Evolutionary conservation across 1,140 invertebrate species (phyloP).

Genomic region (Drosophila tristis): DNA sequence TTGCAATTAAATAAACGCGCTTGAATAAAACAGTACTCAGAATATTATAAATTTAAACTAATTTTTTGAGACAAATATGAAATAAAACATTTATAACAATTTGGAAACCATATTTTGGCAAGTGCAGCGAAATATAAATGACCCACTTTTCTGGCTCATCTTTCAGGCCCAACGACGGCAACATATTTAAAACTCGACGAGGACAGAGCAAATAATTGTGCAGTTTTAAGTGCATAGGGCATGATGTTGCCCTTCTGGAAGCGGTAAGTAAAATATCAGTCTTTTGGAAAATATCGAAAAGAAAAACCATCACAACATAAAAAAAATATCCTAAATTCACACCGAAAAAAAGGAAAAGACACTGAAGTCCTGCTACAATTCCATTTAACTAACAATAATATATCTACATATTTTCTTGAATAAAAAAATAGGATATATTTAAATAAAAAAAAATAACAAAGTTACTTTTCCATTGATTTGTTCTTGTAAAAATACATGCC

Average conservation of each 20-base stretch:
- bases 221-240: conserved; percentile 69
- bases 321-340: too few species aligned
- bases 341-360: too few species aligned
- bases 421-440: too few species aligned
- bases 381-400: not conserved
- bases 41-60: not conserved
- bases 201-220: conserved; percentile 63
- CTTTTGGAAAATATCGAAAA: not conserved
- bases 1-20: not conserved
- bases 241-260: conserved; percentile 83
- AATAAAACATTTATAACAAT: conserved; percentile 5
- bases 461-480: too few species aligned
- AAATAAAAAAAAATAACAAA: too few species aligned
- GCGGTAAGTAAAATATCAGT: conserved; percentile 65
- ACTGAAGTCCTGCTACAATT: too few species aligned
- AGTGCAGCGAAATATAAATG: conserved; percentile 54
- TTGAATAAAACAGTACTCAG: not conserved
- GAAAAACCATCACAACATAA: not conserved
- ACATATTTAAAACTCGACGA: conserved; percentile 67
- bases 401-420: too few species aligned
- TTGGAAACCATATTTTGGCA: conserved; percentile 12
- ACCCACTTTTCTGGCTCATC: conserved; percentile 60
- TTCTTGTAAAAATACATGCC: too few species aligned
- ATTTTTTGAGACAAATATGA: conserved; percentile 19
- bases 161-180: conserved; percentile 74